Conservation (phyloP, 2,113 vertebrate genomes). For the Climacteris rufus region DNA sequence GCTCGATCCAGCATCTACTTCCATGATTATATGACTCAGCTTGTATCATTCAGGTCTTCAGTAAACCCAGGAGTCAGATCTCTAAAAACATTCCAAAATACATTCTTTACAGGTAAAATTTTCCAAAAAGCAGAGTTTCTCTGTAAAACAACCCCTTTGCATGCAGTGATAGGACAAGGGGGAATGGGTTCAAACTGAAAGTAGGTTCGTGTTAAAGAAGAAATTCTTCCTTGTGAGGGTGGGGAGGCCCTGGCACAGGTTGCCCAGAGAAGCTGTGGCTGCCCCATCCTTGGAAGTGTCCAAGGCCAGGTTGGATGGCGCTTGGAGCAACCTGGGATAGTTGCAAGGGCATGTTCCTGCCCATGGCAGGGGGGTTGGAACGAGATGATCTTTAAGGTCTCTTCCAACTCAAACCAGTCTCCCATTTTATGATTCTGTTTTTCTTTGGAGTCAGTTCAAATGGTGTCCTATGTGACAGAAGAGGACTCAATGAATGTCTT, state of each 20-base stretch:
- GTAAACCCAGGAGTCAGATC: not conserved
- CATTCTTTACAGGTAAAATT: not conserved
- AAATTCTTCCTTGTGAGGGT: not conserved
- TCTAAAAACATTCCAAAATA: not conserved
- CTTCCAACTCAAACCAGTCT: not conserved
- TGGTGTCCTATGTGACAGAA: not conserved
- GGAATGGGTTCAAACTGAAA: not conserved
- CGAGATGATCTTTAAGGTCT: not conserved
- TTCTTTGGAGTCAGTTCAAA: not conserved
- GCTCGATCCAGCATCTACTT: not conserved
- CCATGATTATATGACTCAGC: no score
- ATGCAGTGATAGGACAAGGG: no score
- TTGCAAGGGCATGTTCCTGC: not conserved
- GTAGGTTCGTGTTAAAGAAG: no score
- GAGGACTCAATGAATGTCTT: not conserved
- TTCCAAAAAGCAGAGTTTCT: not conserved
- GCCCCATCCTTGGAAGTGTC: not conserved
- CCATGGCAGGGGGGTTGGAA: not conserved
- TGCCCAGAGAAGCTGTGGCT: not conserved
- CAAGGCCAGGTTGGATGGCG: fast-evolving
- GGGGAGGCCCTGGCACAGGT: fast-evolving
- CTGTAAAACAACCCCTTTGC: not conserved
- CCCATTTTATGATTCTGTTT: not conserved
- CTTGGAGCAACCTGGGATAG: not conserved
- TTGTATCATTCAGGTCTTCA: not conserved